Base-by-base conservation (phyloP, 2,797 vertebrate species). In the Sebastes hubbsi region DNA sequence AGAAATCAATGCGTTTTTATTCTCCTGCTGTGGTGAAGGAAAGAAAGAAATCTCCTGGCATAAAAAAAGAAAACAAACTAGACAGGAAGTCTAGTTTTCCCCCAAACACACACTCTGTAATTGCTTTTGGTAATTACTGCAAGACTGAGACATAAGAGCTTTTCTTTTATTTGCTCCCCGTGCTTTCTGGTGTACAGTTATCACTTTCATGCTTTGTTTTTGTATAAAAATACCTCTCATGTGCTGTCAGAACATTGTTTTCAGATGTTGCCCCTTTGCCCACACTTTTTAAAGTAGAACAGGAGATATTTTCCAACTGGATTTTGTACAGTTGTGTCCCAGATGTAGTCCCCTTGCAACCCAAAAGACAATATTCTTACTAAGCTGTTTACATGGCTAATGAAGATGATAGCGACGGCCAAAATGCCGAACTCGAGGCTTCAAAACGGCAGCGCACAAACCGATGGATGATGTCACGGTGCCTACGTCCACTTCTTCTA, bases 71-170 rank as follows among this genome's bases (percentile, higher is more conserved):
- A 67, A 36, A 16, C 10, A 55, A 32, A 25, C 24, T 30, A 36
- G 56, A 68, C 75, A 72, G 78, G 81, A 78, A 78, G 68, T 80
- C 46, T 36, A 18, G 27, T 13, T 63, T 52, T 56, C 2, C 36
- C 30, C 14, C 13, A 3, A 75, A 82, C 25, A 18, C 34, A 64
- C 11, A 6, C n/a, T 61, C 24, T 81, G 30, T 80, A 66, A 77
- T 75, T 74, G 11, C 42, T 64, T 71, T 70, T 58, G n/a, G 36
- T 78, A 77, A 83, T 81, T 76, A 59, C 60, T 49, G 5, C 38
- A 82, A 70, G 60, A 65, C 30, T 29, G 46, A 59, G 22, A 14
- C 18, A 16, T 7, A 1, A 52, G 14, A 69, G 59, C 22, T 62
- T 42, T 58, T 20, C 22, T 62, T 42, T 49, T 20, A 14, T 65